phyloP scores from a whole-genome alignment of 2,797 vertebrate species.

The Dromococcyx pavoninus region DNA sequence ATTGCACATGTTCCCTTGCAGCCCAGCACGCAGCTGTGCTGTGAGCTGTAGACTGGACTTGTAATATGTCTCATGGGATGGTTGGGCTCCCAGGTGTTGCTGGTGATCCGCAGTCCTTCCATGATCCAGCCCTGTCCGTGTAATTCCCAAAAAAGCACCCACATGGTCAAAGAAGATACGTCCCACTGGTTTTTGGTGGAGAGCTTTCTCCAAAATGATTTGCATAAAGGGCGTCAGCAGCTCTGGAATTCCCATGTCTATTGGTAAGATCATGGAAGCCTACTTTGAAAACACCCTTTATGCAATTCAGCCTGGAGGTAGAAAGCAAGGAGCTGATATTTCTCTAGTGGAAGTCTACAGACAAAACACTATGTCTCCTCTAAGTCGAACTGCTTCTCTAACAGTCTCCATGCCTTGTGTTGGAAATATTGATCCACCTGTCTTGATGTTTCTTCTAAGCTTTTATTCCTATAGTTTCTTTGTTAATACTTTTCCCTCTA shows the following conservation, averaged over 20 bases:
- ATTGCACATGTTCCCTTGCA: accelerated
- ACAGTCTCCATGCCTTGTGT: neutral
- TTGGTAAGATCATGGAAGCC: neutral
- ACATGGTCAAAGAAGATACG: accelerated
- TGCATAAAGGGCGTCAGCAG: neutral
- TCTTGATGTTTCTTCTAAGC: neutral
- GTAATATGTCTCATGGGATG: neutral
- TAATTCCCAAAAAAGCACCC: neutral
- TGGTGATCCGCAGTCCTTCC: neutral
- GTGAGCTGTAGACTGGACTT: neutral
- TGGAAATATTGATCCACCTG: neutral
- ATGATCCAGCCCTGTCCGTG: accelerated
- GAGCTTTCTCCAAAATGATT: neutral
- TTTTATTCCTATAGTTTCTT: neutral
- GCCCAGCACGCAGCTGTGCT: neutral
- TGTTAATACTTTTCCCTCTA: neutral
- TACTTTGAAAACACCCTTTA: neutral
- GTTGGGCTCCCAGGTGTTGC: neutral
- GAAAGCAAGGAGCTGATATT: neutral
- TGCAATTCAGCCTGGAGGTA: neutral
- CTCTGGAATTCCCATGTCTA: neutral
- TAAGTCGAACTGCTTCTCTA: neutral
- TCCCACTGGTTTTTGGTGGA: neutral
- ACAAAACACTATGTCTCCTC: neutral
- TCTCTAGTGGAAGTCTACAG: neutral